A percentile compares a stretch with the other conserved stretches of the same genome.
Evolutionary conservation across 2,797 vertebrate genomes (phyloP).

Genomic region (Muscicapa striata): DNA sequence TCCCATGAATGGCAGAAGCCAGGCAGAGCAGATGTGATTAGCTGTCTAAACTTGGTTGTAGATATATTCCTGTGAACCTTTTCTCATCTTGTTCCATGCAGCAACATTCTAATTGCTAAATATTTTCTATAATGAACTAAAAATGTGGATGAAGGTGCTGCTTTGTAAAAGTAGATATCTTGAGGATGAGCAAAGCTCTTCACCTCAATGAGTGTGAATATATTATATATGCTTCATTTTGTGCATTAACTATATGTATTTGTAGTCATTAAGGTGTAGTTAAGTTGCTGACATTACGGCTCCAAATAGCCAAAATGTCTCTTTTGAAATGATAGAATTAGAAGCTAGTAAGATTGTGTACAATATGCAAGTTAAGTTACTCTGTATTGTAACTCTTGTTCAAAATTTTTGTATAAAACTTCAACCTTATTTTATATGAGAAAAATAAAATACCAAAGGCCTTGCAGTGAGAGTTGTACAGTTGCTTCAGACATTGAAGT

Average conservation of each 20-base stretch:
- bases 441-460: not conserved
- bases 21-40: not conserved
- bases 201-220: not conserved
- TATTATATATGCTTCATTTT: not conserved
- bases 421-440: not conserved
- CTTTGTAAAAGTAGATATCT: not conserved
- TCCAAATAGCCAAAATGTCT: not conserved
- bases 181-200: not conserved
- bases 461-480: not conserved
- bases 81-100: not conserved
- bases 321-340: not conserved
- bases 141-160: not conserved
- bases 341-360: not conserved
- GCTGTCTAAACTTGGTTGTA: not conserved
- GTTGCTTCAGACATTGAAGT: not conserved
- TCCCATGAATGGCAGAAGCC: not conserved
- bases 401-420: not conserved
- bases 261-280: not conserved
- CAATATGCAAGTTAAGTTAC: not conserved
- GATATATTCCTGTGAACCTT: not conserved
- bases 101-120: not conserved
- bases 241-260: not conserved
- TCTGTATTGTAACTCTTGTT: not conserved
- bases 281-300: not conserved
- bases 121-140: not conserved